Conservation (phyloP, 2,888 invertebrate species). For the Cerastis rubricosa region DNA sequence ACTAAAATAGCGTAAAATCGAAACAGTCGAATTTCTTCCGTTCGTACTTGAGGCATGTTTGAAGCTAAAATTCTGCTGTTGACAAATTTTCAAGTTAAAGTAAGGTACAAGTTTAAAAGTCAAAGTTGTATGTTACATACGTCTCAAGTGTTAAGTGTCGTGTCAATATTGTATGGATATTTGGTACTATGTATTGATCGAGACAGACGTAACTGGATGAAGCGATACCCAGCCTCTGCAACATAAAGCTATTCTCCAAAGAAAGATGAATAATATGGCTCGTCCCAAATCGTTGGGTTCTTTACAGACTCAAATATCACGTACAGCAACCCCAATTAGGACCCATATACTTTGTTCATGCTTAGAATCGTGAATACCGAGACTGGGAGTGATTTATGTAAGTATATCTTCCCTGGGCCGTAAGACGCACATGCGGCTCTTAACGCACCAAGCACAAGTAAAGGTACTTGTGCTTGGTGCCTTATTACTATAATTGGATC, state of each 20-base stretch:
- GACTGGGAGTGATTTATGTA: neutral
- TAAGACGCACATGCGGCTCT: neutral
- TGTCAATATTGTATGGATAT: neutral
- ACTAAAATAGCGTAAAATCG: neutral
- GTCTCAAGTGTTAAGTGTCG: neutral
- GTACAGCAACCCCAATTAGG: slow-evolving; percentile 11
- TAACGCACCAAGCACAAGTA: neutral
- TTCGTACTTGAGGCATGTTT: neutral
- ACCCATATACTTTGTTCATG: slow-evolving; percentile 7
- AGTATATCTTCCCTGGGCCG: neutral
- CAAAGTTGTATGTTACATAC: neutral
- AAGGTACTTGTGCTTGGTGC: too few relatives aligned
- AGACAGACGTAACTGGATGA: neutral
- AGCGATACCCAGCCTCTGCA: neutral
- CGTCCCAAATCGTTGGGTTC: neutral
- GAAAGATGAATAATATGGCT: neutral
- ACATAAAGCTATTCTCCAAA: neutral
- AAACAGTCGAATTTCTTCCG: slow-evolving; percentile 8
- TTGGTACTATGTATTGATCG: neutral
- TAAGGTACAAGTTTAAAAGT: slow-evolving; percentile 2
- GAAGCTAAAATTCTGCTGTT: slow-evolving; percentile 8
- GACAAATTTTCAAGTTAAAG: slow-evolving; percentile 17
- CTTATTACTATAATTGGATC: neutral
- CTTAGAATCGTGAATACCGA: slow-evolving; percentile 13
- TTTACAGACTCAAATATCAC: slow-evolving; percentile 16